These are phyloP conservation scores for Myoxocephalus aenaeus DNA, from an alignment of 2,797 vertebrate genomes.

Conservation along the genomic window DNA sequence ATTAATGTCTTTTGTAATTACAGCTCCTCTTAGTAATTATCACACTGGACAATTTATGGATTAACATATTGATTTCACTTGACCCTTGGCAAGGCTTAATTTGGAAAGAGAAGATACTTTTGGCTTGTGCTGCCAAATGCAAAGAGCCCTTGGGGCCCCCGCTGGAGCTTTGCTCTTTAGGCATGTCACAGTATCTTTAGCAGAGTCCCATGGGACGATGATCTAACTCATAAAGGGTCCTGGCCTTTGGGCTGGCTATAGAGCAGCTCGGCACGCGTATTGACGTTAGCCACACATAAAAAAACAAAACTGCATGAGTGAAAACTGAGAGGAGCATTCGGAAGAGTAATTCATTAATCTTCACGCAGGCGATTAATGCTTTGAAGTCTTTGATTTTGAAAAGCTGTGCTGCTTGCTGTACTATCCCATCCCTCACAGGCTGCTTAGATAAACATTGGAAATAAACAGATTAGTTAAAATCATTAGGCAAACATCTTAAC, in stretches of 20 bases:
- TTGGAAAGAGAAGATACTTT: conserved; percentile 73
- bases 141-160: conserved; percentile 64
- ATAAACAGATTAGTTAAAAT: conserved; percentile 84
- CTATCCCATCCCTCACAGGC: conserved; percentile 73
- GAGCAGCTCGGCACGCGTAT: conserved; percentile 59
- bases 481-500: conserved; percentile 81
- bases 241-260: conserved; percentile 65
- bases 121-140: conserved; percentile 69
- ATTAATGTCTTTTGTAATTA: conserved; percentile 87
- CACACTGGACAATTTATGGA: conserved; percentile 84
- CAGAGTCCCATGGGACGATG: conserved; percentile 67
- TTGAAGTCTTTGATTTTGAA: conserved; percentile 80
- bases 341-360: conserved; percentile 78
- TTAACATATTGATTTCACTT: conserved; percentile 86
- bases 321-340: conserved; percentile 60
- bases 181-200: conserved; percentile 74
- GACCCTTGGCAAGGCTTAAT: conserved; percentile 79
- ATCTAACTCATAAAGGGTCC: conserved; percentile 58
- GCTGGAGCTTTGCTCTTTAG: conserved; percentile 67
- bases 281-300: conserved; percentile 64
- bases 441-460: conserved; percentile 79
- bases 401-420: conserved; percentile 69
- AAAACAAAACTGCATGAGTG: conserved; percentile 30
- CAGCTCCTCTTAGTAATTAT: conserved; percentile 82
- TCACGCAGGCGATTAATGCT: conserved; percentile 75